Evolutionary conservation across 53 echinoderm and acorn worm species (phyloP).

Genomic region (Holothuria scabra): DNA sequence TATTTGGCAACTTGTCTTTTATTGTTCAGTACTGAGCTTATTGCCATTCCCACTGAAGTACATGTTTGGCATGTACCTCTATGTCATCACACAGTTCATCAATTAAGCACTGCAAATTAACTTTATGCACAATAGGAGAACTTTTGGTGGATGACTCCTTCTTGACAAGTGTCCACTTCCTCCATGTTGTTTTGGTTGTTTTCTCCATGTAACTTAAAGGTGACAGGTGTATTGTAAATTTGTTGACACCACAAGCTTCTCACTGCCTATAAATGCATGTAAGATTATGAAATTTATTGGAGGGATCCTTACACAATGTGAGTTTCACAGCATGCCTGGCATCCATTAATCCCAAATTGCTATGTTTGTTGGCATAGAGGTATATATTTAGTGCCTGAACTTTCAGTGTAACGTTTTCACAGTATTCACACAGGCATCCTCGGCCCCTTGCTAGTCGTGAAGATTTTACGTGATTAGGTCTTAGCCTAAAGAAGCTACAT

Average conservation of each 20-base stretch:
- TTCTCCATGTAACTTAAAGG: neutral
- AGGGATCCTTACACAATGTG: too few species aligned
- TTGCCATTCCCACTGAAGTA: constrained; percentile 28
- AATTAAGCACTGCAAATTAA: neutral
- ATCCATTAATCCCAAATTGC: too few species aligned
- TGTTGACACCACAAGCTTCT: too few species aligned
- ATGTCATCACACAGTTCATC: constrained; percentile 22
- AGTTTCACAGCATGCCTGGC: too few species aligned
- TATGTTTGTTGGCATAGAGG: too few species aligned
- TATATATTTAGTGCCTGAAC: neutral
- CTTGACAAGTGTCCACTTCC: neutral
- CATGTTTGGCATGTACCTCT: neutral
- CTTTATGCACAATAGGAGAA: too few species aligned
- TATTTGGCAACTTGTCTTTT: constrained; percentile 42
- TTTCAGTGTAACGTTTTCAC: constrained; percentile 18
- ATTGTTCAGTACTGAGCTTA: constrained; percentile 9
- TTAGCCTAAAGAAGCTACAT: too few species aligned
- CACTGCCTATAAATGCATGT: too few species aligned
- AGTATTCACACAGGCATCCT: constrained; percentile 16
- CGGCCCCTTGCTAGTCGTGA: too few species aligned
- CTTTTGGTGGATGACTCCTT: constrained; percentile 1
- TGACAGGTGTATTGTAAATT: neutral
- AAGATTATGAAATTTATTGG: neutral
- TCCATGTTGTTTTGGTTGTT: neutral
- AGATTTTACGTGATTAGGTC: too few species aligned